Percentiles rank a stretch among this genome's conserved stretches.
These are phyloP conservation scores for Alligator mississippiensis DNA, from an alignment of 2,113 vertebrate genomes.

Conservation along the genomic window DNA sequence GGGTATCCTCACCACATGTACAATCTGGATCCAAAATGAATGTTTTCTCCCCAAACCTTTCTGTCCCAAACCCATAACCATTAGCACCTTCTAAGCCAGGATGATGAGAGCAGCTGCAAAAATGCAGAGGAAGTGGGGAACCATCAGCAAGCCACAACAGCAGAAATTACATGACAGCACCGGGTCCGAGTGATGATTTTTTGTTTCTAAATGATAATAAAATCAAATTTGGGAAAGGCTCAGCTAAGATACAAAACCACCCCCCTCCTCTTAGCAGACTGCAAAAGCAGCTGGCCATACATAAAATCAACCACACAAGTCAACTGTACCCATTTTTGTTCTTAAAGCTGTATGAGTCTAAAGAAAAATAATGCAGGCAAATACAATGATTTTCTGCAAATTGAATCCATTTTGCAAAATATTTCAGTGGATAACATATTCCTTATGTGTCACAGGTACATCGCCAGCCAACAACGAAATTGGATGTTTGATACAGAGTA, in stretches of 20 bases:
- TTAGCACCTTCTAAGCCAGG: neutral
- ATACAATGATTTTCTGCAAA: neutral
- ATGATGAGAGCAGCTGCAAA: neutral
- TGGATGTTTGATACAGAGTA: neutral
- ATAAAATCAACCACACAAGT: neutral
- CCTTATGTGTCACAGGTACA: neutral
- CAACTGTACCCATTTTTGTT: neutral
- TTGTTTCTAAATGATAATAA: neutral
- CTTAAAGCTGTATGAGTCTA: neutral
- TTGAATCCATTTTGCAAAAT: neutral
- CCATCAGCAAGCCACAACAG: neutral
- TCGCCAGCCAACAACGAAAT: neutral
- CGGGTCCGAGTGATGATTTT: neutral
- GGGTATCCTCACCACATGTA: neutral
- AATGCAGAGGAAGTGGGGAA: fast-evolving
- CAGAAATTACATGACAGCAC: neutral
- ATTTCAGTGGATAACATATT: neutral
- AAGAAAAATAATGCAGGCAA: neutral
- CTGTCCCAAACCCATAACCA: neutral
- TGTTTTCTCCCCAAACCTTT: neutral
- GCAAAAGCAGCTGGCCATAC: neutral
- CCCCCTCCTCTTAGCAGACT: neutral
- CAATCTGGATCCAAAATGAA: neutral
- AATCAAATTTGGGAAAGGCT: neutral
- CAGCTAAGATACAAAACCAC: neutral